phyloP scores from a whole-genome alignment of 2,113 vertebrate species.

The Scartelaos histophorus region DNA sequence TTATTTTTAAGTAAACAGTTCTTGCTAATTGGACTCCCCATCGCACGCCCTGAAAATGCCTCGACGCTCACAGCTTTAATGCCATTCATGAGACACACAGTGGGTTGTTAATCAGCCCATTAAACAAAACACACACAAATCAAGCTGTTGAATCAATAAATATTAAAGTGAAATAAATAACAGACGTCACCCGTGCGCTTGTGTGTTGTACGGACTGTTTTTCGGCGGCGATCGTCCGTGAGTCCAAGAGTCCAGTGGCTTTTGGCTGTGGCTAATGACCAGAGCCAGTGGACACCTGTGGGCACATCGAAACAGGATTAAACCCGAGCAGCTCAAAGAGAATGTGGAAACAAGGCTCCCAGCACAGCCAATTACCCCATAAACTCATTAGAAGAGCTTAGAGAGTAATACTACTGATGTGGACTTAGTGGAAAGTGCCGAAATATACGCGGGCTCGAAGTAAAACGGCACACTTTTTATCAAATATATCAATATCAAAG shows the following conservation, averaged over 20 bases:
- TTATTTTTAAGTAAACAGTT: too few relatives aligned
- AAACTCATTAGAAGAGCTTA: neutral
- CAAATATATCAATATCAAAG: too few relatives aligned
- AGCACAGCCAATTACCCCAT: constrained; percentile 42
- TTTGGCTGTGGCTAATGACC: constrained; percentile 40
- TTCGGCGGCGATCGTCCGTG: neutral
- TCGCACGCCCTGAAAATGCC: constrained; percentile 8
- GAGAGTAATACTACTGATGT: neutral
- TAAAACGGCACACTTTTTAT: too few relatives aligned
- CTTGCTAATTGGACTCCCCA: constrained; percentile 22
- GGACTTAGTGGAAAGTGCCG: neutral
- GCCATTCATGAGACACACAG: constrained; percentile 15
- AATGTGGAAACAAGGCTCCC: constrained; percentile 31
- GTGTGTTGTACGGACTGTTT: constrained; percentile 22
- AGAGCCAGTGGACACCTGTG: constrained; percentile 35
- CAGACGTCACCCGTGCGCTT: constrained; percentile 1
- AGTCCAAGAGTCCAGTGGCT: constrained; percentile 8
- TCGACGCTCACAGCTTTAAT: neutral
- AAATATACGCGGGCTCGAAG: neutral
- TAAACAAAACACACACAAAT: neutral
- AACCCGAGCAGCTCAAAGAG: constrained; percentile 40
- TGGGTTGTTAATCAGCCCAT: constrained; percentile 37
- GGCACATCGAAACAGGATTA: constrained; percentile 26
- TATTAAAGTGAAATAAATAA: constrained; percentile 4
- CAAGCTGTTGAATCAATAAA: constrained; percentile 7